Percentiles rank a stretch among this genome's conserved stretches.
Evolutionary conservation across 2,113 vertebrate species (phyloP).

Genomic region (Jaculus jaculus): DNA sequence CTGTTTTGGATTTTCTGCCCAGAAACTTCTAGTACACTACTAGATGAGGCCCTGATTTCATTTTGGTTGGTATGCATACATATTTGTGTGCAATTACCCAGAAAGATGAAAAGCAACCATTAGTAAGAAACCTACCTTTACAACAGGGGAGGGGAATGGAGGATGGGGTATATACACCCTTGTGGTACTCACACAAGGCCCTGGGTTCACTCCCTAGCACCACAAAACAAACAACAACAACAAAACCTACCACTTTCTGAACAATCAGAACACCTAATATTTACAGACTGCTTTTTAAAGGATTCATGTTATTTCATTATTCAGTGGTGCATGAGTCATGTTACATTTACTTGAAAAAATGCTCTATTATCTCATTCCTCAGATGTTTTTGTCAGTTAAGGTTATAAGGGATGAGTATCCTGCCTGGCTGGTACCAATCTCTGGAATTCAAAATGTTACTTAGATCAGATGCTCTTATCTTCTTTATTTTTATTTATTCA

Average conservation of each 20-base stretch:
- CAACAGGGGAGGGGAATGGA: too few species aligned
- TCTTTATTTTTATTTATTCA: too few species aligned
- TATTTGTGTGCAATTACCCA: conserved; percentile 28
- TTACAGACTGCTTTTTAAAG: neutral
- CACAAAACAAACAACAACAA: neutral
- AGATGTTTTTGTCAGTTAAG: neutral
- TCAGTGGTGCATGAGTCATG: neutral
- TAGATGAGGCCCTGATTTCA: conserved; percentile 37
- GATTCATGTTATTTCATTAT: neutral
- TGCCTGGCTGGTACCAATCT: neutral
- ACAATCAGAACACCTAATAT: neutral
- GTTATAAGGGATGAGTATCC: neutral
- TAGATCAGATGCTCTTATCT: neutral
- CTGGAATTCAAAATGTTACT: conserved; percentile 22
- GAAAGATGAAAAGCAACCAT: conserved; percentile 14
- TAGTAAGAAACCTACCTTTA: neutral
- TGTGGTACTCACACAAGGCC: neutral
- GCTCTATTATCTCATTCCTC: conserved; percentile 21
- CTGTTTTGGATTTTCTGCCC: conserved; percentile 39
- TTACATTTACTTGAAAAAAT: neutral
- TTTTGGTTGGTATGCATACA: conserved; percentile 29
- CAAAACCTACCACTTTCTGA: neutral
- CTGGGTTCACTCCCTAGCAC: neutral
- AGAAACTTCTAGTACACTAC: conserved; percentile 41
- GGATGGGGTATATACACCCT: neutral